Evolutionary conservation across 2,888 invertebrate species (phyloP), one percentile per base, ranked within the genome.

Genomic region (Drosophila meridiana): DNA sequence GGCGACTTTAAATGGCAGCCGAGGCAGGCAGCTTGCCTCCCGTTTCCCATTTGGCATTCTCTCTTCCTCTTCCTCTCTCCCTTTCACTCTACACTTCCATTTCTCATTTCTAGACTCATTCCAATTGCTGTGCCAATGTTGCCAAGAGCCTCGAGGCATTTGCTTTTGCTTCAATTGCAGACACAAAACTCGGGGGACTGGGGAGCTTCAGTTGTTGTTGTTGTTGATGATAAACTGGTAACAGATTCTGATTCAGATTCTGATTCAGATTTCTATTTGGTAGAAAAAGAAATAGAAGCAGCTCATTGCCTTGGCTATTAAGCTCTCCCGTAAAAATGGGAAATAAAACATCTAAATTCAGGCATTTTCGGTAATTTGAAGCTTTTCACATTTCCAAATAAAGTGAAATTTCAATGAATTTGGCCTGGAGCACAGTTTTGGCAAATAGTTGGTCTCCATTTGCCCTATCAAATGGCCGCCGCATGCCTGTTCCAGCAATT

Each of bases 221-320:
- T 58, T 69, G 62, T 8, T 74, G 74, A 38, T 74, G 75, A 70
- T 78, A 76, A 78, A 77, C 78, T 74, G 78, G 78, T 69, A 77
- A 78, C 78, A 76, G 73, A 68, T 69, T 77, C 47, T 11, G 57
- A 45, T 47, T 66, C 40, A 62, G 43, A 45, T 45, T 45, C 20
- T 20, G 20, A 42, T 42, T 42, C 42, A 42, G n/a, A 42, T 42
- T 42, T 14, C 30, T 8, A 30, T 50, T 50, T 5, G 28, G 26
- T 5, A 26, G 52, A 13, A 34, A 20, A 34, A 20, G 52, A 5
- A 5, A 34, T 11, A 36, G 36, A 34, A 53, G 36, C 76, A 26
- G 36, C 80, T 76, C 85, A 70, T 82, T 53, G 67, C 75, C 83
- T 72, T 73, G 78, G 67, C 73, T 80, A 84, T 82, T 83, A 82